Conservation (phyloP, 2,113 vertebrate genomes). For the Acrocephalus kingi region DNA sequence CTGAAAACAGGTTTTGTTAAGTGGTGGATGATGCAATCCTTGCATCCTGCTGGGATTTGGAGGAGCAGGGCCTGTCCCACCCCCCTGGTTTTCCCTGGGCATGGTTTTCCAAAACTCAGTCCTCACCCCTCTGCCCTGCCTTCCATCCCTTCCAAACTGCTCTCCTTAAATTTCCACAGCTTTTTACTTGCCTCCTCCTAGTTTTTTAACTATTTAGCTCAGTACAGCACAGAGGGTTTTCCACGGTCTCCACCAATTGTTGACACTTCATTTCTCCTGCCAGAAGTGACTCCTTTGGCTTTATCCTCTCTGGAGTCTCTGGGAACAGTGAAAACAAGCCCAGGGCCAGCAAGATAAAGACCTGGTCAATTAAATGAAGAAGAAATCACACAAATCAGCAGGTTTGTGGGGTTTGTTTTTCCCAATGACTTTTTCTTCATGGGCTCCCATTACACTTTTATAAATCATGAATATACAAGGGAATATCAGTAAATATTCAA, state of each 20-base stretch:
- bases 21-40: background rate
- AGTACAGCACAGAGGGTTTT: background rate
- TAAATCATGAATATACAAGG: background rate
- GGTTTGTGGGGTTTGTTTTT: background rate
- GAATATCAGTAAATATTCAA: background rate
- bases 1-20: background rate
- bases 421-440: background rate
- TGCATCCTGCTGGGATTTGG: background rate
- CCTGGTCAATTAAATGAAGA: background rate
- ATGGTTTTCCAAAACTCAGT: background rate
- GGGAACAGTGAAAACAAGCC: background rate
- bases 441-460: background rate
- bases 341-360: background rate
- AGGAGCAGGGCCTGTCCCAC: background rate
- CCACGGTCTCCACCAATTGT: background rate
- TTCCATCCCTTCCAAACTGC: background rate
- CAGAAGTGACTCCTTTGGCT: background rate
- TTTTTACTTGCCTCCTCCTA: background rate
- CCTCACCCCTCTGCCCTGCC: background rate
- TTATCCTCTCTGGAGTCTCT: background rate
- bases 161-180: background rate
- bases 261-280: background rate
- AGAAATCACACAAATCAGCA: background rate
- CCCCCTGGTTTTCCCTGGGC: background rate
- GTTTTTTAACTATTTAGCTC: background rate